phyloP scores from a whole-genome alignment of 2,888 invertebrate species.

The Caradrina kadenii region DNA sequence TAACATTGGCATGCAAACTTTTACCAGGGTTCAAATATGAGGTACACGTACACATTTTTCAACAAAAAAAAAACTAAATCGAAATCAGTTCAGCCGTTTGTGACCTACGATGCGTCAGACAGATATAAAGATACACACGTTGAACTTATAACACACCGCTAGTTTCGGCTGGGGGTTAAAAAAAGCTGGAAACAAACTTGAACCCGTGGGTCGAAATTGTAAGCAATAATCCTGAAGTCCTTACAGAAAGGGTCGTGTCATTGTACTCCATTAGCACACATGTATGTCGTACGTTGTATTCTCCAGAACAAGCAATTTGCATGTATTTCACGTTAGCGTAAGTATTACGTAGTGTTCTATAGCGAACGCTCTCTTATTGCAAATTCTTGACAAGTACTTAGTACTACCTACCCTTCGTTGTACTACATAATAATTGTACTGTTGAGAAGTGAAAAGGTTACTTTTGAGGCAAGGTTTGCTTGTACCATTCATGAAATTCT shows the following conservation, averaged over 20 bases:
- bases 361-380: conserved; percentile 53
- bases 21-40: too few relatives aligned
- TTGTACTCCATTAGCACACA: neutral
- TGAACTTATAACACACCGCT: too few relatives aligned
- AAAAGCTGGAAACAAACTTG: too few relatives aligned
- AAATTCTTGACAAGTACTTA: conserved; percentile 54
- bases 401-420: neutral
- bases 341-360: conserved; percentile 23
- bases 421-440: conserved; percentile 6
- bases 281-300: conserved; percentile 1
- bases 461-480: neutral
- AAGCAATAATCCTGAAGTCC: neutral
- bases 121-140: too few relatives aligned
- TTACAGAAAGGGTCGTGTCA: conserved; percentile 18
- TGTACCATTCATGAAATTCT: too few relatives aligned
- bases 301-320: conserved; percentile 50
- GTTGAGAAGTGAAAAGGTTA: neutral
- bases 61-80: too few relatives aligned
- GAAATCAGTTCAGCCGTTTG: too few relatives aligned
- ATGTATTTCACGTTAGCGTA: conserved; percentile 39
- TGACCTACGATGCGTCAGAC: too few relatives aligned
- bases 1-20: too few relatives aligned
- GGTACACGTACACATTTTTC: too few relatives aligned
- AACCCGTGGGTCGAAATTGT: too few relatives aligned
- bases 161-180: too few relatives aligned